A percentile compares a stretch with the other conserved stretches of the same genome.
These are phyloP conservation scores for Temnothorax ravouxi DNA, from an alignment of 2,888 invertebrate genomes.

Conservation along the genomic window DNA sequence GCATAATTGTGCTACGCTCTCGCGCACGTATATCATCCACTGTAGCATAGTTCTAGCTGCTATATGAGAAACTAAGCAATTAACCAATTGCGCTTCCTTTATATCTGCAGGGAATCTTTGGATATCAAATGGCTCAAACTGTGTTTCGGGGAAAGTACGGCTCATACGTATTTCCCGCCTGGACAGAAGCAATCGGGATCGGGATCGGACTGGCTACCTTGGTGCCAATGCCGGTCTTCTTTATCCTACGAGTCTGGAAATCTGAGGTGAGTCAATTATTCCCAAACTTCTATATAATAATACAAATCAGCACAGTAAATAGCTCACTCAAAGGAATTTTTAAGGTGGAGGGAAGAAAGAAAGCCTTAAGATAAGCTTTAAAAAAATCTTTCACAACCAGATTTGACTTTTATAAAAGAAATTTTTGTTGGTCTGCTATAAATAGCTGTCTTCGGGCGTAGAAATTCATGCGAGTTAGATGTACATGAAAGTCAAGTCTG, in stretches of 20 bases:
- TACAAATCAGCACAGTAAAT: neutral
- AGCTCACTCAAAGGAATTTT: neutral
- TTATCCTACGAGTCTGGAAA: conserved; percentile 86
- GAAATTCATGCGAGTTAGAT: neutral
- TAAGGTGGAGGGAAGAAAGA: neutral
- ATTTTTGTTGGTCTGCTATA: neutral
- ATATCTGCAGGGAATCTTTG: conserved; percentile 89
- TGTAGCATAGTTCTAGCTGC: neutral
- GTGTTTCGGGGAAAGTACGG: conserved; percentile 90
- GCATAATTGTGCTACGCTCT: conserved; percentile 41
- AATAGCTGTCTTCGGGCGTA: neutral
- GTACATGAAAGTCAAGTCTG: neutral
- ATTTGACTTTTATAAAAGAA: neutral
- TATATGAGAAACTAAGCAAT: neutral
- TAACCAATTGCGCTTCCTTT: conserved; percentile 49
- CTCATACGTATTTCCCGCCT: conserved; percentile 90
- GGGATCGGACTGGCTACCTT: conserved; percentile 91
- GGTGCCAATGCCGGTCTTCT: conserved; percentile 90
- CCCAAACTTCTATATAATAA: neutral
- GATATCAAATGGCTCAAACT: conserved; percentile 90
- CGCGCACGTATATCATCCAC: neutral
- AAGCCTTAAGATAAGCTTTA: neutral
- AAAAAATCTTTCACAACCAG: neutral
- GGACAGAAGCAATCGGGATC: conserved; percentile 92
- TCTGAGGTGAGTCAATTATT: conserved; percentile 84